Conservation (phyloP, 2,888 invertebrate genomes). For the Choreutis nemorana region DNA sequence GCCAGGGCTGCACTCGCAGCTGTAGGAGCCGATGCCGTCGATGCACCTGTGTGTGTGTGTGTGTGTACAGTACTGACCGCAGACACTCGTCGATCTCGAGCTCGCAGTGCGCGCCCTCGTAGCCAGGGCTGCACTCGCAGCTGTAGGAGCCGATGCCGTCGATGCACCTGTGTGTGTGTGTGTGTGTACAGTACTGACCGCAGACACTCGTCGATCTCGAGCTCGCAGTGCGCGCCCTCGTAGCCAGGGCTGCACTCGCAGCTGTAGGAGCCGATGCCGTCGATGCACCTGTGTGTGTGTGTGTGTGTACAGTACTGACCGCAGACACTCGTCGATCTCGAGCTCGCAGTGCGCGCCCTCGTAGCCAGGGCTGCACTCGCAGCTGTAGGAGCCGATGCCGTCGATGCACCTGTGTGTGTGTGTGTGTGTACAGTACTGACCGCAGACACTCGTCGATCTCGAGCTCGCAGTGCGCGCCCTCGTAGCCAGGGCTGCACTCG, state of each 20-base stretch:
- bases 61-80: slow-evolving; percentile 34
- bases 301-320: slow-evolving; percentile 31
- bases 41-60: too few relatives aligned
- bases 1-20: slow-evolving; percentile 77
- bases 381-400: slow-evolving; percentile 76
- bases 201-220: slow-evolving; percentile 81
- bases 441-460: slow-evolving; percentile 85
- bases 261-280: slow-evolving; percentile 44
- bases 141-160: slow-evolving; percentile 79
- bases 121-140: slow-evolving; percentile 85
- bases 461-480: slow-evolving; percentile 71
- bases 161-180: slow-evolving; percentile 78
- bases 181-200: slow-evolving; percentile 85
- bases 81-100: slow-evolving; percentile 85
- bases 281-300: slow-evolving; percentile 23
- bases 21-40: slow-evolving; percentile 40
- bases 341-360: slow-evolving; percentile 82
- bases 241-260: slow-evolving; percentile 80
- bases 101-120: slow-evolving; percentile 83
- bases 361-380: slow-evolving; percentile 84
- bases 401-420: slow-evolving; percentile 79
- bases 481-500: slow-evolving; percentile 76
- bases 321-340: slow-evolving; percentile 84
- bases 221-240: slow-evolving; percentile 71
- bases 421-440: slow-evolving; percentile 76